Evolutionary conservation across 2,888 invertebrate genomes (phyloP), one percentile per base, ranked within the genome.

Genomic region (Sinhomidia bicolor): DNA sequence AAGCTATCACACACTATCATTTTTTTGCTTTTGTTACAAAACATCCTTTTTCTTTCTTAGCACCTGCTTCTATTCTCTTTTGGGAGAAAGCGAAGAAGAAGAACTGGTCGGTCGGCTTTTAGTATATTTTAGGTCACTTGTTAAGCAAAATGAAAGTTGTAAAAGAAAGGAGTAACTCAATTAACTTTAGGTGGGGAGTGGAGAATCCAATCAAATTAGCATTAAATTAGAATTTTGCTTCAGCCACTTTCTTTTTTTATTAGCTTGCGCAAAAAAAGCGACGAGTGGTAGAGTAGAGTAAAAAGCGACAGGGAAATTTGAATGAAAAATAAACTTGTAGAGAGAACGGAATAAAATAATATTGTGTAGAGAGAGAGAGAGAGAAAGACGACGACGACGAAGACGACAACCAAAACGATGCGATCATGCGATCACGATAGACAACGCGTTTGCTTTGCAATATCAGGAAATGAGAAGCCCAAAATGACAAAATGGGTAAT

Each of bases 121-220:
- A 54, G 17, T 57, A n/a, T n/a, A n/a, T 78, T 78, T 36, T 78
- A 54, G 81, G 81, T 23, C 44, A 51, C 44, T 81, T 65, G 2
- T 29, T 78, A 14, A 54, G 17, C 29, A 54, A 29, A 41, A 60
- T 26, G 41, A 60, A 41, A 78, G 76, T 78, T 78, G 54, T 23
- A 26, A 44, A 71, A 41, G 79, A 80, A 60, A 17, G 60, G 79
- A 60, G 79, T 89, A 89, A 89, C 88, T 85, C 88, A 89, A 89
- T 89, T 88, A 89, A 88, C 88, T 88, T 83, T 76, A 36, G 85
- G 54, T 85, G 44, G 74, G 74, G 78, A 79, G 47, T 78, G 44
- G 78, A 85, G 54, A 80, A 81, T 76, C 79, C 86, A 89, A 89
- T 89, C 89, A 89, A 86, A 86, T 89, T 89, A 86, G 83, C 85